Conservation (phyloP, 1,140 invertebrate species). For the Cephus cinctus region DNA sequence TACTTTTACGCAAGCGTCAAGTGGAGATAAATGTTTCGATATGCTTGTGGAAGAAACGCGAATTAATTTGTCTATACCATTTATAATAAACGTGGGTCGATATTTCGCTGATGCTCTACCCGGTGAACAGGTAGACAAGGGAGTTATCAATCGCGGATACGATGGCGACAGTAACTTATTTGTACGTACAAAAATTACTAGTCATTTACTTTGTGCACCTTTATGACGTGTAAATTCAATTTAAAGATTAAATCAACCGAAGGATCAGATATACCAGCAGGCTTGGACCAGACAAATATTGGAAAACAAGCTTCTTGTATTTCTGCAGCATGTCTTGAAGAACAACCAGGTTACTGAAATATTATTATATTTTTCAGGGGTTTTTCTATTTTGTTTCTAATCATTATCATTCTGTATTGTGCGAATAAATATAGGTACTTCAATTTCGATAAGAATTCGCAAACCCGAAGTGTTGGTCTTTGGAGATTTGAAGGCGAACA, state of each 20-base stretch:
- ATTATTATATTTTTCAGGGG: neutral
- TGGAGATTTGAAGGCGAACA: slow-evolving; percentile 66
- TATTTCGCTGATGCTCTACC: slow-evolving; percentile 71
- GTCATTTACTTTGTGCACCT: too few relatives aligned
- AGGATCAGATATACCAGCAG: too few relatives aligned
- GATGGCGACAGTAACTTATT: slow-evolving; percentile 53
- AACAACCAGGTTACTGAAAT: slow-evolving; percentile 29
- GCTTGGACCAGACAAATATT: too few relatives aligned
- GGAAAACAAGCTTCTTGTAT: too few relatives aligned
- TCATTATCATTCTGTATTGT: slow-evolving; percentile 5
- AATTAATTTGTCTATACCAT: slow-evolving; percentile 72
- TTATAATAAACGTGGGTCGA: slow-evolving; percentile 65
- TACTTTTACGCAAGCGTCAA: slow-evolving; percentile 63
- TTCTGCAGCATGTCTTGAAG: slow-evolving; percentile 23
- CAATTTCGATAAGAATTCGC: slow-evolving; percentile 69
- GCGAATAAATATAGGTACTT: slow-evolving; percentile 59
- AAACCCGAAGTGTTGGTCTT: slow-evolving; percentile 80
- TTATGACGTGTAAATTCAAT: too few relatives aligned
- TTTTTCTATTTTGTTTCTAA: neutral
- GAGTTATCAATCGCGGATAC: slow-evolving; percentile 69
- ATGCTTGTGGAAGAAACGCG: slow-evolving; percentile 71
- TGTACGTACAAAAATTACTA: slow-evolving; percentile 21
- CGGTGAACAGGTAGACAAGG: slow-evolving; percentile 60
- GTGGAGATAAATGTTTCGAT: slow-evolving; percentile 66
- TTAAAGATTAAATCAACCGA: too few relatives aligned